Evolutionary conservation across 2,888 invertebrate genomes (phyloP).

Genomic region (Trichogramma dendrolimi): DNA sequence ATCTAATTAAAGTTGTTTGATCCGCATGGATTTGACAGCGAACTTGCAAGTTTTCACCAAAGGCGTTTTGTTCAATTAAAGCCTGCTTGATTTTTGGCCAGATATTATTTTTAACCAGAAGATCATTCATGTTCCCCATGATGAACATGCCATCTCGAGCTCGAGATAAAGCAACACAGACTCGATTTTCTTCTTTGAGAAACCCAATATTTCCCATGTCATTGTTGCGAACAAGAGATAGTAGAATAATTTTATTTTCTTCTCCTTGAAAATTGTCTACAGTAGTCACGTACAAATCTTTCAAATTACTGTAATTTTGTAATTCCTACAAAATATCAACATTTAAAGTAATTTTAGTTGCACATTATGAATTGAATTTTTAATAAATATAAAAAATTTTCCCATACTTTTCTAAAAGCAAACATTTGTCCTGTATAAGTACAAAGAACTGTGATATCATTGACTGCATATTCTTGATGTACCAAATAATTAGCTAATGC

Average conservation of each 20-base stretch:
- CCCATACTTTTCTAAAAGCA: conserved; percentile 6
- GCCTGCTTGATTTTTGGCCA: conserved; percentile 12
- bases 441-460: conserved; percentile 15
- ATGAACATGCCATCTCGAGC: conserved; percentile 15
- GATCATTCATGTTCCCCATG: conserved; percentile 17
- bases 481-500: conserved; percentile 11
- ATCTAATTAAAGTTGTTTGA: background rate
- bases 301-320: background rate
- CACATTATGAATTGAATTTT: no score
- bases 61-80: conserved; percentile 1
- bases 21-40: conserved; percentile 12
- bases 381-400: background rate
- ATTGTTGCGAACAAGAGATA: conserved; percentile 17
- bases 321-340: conserved; percentile 4
- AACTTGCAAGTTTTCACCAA: conserved; percentile 1
- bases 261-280: conserved; percentile 20
- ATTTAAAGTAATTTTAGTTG: background rate
- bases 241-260: conserved; percentile 15
- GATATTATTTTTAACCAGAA: conserved; percentile 8
- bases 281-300: conserved; percentile 8
- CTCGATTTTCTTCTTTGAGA: conserved; percentile 17
- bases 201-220: conserved; percentile 14
- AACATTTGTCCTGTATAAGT: conserved; percentile 16
- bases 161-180: conserved; percentile 14
- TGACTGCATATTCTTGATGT: conserved; percentile 6